Conservation (phyloP, 1,140 invertebrate species). For the Caerostris darwini region DNA sequence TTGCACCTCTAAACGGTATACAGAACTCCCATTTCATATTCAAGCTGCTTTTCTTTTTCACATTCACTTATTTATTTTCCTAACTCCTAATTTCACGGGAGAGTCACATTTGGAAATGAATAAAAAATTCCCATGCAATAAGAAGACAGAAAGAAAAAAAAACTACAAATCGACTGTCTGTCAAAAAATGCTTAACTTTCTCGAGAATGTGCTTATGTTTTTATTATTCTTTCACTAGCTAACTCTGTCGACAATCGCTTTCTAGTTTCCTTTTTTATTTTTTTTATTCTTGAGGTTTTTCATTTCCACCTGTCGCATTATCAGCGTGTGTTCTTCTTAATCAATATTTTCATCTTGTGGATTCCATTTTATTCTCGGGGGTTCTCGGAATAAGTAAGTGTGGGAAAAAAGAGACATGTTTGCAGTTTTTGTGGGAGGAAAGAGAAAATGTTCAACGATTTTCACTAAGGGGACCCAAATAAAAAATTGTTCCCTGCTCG, state of each 20-base stretch:
- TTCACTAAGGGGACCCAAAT: conserved; percentile 12
- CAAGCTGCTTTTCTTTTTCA: no score
- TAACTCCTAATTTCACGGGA: no score
- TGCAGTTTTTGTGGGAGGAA: conserved; percentile 26
- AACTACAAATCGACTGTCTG: conserved; percentile 9
- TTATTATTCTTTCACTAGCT: conserved; percentile 19
- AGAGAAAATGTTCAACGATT: conserved; percentile 23
- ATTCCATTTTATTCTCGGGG: conserved; percentile 38
- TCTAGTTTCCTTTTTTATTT: background rate
- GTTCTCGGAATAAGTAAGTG: conserved; percentile 41
- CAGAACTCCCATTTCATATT: no score
- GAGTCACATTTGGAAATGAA: background rate
- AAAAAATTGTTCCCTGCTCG: background rate
- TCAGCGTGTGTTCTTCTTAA: conserved; percentile 33
- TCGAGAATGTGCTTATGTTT: background rate
- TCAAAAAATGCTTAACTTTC: conserved; percentile 47
- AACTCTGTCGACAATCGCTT: background rate
- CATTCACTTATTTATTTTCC: no score
- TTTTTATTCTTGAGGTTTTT: conserved; percentile 34
- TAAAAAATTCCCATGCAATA: conserved; percentile 11
- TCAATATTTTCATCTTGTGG: conserved; percentile 42
- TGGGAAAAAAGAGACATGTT: conserved; percentile 45
- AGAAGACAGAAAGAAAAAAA: background rate
- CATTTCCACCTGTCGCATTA: conserved; percentile 43
- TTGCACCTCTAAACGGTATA: no score